Base-by-base conservation (phyloP, 1,140 invertebrate species). In the Conus ventricosus region DNA sequence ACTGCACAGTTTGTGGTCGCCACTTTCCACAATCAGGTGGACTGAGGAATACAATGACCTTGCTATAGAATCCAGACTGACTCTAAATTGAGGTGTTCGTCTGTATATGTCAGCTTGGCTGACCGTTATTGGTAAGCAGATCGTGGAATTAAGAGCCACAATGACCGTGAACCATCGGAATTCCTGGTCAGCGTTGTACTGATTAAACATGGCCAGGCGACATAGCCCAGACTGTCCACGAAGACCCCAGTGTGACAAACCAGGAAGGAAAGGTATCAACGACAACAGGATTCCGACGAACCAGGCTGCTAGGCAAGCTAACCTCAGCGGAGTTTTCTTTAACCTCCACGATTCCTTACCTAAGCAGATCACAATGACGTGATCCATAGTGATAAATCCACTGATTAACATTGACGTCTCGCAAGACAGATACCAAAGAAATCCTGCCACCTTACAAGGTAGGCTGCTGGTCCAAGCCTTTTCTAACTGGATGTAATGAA, bases 301-400 rank as follows among this genome's bases (percentile, higher is more conserved):
- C 88, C 88, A 89, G 5, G 76, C 80, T 0, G 87, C 13, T 6
- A 17, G 17, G 54, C 78, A 89, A 1, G 81, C 88, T n/a, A 75
- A 25, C 4, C n/a, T 15, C 5, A 85, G 80, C 4, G 63, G 76
- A 15, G 80, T 78, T 5, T 8, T 1, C 5, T 39, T 51, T 25
- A 84, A 84, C 0, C 23, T n/a, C n/a, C 57, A 53, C 13, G 20
- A 25, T 4, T 23, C 63, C 5, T 63, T 27, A 17, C n/a, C 55
- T 20, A 84, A 84, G 23, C 83, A 55, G 15, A 84, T 55, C 11
- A 84, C 83, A 4, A 84, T 15, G 55, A 63, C 13, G 54, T 85
- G 67, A 67, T 89, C 88, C 17, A 92, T 10, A 1, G 93, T 92
- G 20, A 94, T 93, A 0, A 89, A 60, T 17, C 84, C 84, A 53